phyloP scores from a whole-genome alignment of 2,797 vertebrate species.

The Hybognathus amarus region DNA sequence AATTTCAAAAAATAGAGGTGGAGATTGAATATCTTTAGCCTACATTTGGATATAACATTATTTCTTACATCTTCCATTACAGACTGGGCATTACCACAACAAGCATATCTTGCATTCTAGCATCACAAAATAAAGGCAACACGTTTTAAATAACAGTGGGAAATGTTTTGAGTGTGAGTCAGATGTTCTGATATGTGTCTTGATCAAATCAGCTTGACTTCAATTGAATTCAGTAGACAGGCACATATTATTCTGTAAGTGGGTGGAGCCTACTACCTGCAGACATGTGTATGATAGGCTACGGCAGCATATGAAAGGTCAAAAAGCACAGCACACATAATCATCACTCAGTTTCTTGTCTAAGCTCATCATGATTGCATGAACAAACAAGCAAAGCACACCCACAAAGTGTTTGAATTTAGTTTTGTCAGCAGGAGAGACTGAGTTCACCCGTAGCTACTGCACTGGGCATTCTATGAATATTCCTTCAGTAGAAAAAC shows the following conservation, averaged over 20 bases:
- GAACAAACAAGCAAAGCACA: neutral
- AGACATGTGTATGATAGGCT: neutral
- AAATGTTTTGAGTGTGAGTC: neutral
- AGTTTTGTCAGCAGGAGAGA: neutral
- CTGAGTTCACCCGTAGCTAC: no score
- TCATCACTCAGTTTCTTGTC: neutral
- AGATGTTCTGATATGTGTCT: neutral
- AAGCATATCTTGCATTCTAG: neutral
- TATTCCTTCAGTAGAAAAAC: neutral
- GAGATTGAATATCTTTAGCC: neutral
- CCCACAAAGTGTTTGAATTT: neutral
- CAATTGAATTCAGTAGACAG: neutral
- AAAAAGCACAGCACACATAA: neutral
- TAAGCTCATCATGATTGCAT: neutral
- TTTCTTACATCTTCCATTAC: neutral
- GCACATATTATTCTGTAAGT: neutral
- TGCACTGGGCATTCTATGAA: no score
- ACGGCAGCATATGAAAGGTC: neutral
- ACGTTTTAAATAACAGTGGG: neutral
- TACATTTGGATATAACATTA: neutral
- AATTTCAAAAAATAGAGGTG: neutral
- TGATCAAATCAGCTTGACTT: constrained; percentile 10
- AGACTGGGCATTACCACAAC: neutral
- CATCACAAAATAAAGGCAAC: neutral
- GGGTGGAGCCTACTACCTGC: neutral